phyloP scores from a whole-genome alignment of 2,888 invertebrate species.

The Spisula subtruncata region DNA sequence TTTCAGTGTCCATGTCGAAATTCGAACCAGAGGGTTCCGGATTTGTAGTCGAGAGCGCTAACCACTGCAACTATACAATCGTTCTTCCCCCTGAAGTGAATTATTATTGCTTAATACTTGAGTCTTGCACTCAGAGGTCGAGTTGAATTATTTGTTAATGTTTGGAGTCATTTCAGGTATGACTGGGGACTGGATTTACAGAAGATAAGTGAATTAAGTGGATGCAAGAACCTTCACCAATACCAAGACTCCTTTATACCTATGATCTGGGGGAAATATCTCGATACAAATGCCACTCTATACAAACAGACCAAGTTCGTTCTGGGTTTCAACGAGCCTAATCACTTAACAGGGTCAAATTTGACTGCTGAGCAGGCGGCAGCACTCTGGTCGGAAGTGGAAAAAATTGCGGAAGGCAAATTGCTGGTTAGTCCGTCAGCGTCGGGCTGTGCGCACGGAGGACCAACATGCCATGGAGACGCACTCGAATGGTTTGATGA shows the following conservation, averaged over 20 bases:
- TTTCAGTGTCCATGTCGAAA: too few species aligned
- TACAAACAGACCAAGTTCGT: constrained; percentile 62
- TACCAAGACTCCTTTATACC: constrained; percentile 65
- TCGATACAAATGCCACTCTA: constrained; percentile 23
- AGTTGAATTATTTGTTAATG: too few species aligned
- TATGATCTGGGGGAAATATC: constrained; percentile 74
- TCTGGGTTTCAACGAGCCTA: constrained; percentile 78
- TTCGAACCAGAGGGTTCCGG: too few species aligned
- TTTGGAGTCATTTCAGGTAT: constrained; percentile 71
- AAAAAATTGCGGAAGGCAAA: constrained; percentile 57
- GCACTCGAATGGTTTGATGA: constrained; percentile 72
- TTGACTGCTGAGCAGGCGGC: constrained; percentile 73
- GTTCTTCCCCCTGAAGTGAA: too few species aligned
- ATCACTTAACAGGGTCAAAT: constrained; percentile 72
- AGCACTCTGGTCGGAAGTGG: constrained; percentile 70
- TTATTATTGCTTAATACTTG: too few species aligned
- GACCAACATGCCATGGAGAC: constrained; percentile 53
- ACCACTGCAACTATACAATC: too few species aligned
- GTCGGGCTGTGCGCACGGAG: constrained; percentile 61
- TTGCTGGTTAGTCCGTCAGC: constrained; percentile 75
- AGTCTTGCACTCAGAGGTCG: too few species aligned
- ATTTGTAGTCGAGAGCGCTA: too few species aligned
- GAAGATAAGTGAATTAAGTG: constrained; percentile 46
- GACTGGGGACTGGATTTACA: constrained; percentile 61
- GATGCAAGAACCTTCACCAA: constrained; percentile 52